phyloP scores from a whole-genome alignment of 2,888 invertebrate species.

The Panopea generosa region DNA sequence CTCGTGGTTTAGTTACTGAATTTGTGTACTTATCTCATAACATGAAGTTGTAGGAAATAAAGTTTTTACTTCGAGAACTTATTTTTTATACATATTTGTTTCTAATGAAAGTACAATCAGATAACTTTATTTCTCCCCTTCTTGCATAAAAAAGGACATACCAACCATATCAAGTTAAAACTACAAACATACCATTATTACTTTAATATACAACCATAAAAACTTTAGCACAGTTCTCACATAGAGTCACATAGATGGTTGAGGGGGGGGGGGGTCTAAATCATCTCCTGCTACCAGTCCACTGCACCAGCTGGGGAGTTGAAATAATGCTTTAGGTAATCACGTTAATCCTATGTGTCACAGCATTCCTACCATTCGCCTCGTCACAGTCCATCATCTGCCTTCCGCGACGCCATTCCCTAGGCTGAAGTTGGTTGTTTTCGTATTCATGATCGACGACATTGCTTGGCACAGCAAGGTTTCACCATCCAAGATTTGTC shows the following conservation, averaged over 20 bases:
- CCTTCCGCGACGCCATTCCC: slow-evolving; percentile 51
- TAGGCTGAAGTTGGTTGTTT: slow-evolving; percentile 49
- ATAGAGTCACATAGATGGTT: neutral
- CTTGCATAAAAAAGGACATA: too few relatives aligned
- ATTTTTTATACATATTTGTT: too few relatives aligned
- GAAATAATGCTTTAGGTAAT: slow-evolving; percentile 59
- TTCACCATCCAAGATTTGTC: slow-evolving; percentile 55
- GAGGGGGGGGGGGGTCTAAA: slow-evolving; percentile 19
- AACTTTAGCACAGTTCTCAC: slow-evolving; percentile 2
- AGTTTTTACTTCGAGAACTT: neutral
- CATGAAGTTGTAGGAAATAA: neutral
- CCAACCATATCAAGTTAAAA: too few relatives aligned
- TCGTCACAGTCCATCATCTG: slow-evolving; percentile 20
- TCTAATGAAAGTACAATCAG: neutral
- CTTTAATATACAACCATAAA: too few relatives aligned
- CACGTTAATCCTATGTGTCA: slow-evolving; percentile 40
- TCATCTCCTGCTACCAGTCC: slow-evolving; percentile 62
- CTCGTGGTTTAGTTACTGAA: too few relatives aligned
- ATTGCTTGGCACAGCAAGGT: slow-evolving; percentile 27
- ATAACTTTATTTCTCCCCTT: too few relatives aligned
- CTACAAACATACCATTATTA: too few relatives aligned
- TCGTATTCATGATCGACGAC: slow-evolving; percentile 60
- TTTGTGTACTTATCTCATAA: too few relatives aligned
- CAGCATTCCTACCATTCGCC: slow-evolving; percentile 28
- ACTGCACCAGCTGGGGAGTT: slow-evolving; percentile 54